These are phyloP conservation scores for Delichon dasypus DNA, from an alignment of 2,797 vertebrate genomes.

Conservation along the genomic window DNA sequence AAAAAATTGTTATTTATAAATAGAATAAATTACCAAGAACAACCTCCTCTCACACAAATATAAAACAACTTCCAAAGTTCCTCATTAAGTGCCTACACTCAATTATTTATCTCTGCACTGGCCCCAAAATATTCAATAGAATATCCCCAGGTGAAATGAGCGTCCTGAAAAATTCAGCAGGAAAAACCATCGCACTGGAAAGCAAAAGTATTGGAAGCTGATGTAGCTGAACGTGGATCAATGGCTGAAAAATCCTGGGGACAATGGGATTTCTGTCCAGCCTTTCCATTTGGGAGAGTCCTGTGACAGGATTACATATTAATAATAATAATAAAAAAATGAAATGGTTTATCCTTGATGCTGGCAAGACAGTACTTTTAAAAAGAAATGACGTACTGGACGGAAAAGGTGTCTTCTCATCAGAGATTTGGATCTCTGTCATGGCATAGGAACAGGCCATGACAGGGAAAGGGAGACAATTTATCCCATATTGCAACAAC, in stretches of 20 bases:
- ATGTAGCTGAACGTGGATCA: not conserved
- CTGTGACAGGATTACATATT: not conserved
- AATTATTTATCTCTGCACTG: not conserved
- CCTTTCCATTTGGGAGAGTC: not conserved
- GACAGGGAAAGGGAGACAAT: not conserved
- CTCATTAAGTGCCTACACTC: not conserved
- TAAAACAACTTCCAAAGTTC: not conserved
- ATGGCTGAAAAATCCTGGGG: not conserved
- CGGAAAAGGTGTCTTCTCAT: not conserved
- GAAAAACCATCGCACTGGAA: rapidly evolving
- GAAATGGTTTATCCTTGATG: not conserved
- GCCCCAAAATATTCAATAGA: not conserved
- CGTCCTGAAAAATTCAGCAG: not conserved
- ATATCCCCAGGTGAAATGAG: not conserved
- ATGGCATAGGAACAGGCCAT: not conserved
- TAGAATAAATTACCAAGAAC: not conserved
- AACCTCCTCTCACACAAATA: not conserved
- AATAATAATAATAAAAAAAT: not conserved
- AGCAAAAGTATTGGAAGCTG: not conserved
- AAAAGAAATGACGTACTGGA: not conserved
- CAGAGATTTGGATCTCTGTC: not conserved
- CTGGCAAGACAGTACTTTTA: too few relatives aligned
- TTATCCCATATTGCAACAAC: not conserved
- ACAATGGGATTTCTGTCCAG: not conserved
- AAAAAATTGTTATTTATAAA: not conserved